Percentiles rank a stretch among this genome's conserved stretches.
These are phyloP conservation scores for Tachypleus tridentatus DNA, from an alignment of 1,140 invertebrate species.

Conservation along the genomic window DNA sequence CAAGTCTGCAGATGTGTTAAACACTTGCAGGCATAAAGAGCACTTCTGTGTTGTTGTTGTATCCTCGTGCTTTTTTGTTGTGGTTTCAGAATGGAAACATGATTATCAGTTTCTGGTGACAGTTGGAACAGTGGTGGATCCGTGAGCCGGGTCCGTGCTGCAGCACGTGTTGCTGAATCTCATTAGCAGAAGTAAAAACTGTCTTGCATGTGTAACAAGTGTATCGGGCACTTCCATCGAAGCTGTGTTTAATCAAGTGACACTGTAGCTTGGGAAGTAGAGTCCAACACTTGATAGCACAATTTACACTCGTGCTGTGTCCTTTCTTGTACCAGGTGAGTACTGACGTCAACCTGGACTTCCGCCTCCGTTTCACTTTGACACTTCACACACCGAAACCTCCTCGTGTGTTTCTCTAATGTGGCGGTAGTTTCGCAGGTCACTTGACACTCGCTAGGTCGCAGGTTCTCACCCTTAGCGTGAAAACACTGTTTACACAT, in stretches of 20 bases:
- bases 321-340: constrained; percentile 43
- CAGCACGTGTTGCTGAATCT: constrained; percentile 65
- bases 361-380: constrained; percentile 49
- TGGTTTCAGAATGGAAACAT: constrained; percentile 32
- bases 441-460: constrained; percentile 44
- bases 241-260: constrained; percentile 86
- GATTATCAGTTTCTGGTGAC: constrained; percentile 75
- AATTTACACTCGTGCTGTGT: constrained; percentile 54
- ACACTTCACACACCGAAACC: constrained; percentile 57
- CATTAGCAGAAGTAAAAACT: constrained; percentile 63
- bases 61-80: constrained; percentile 25
- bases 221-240: constrained; percentile 63
- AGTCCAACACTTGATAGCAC: constrained; percentile 53
- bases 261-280: constrained; percentile 67
- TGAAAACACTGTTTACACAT: constrained; percentile 52
- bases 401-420: constrained; percentile 43
- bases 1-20: constrained; percentile 21
- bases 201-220: constrained; percentile 77
- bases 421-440: constrained; percentile 43
- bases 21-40: constrained; percentile 26
- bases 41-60: constrained; percentile 26
- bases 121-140: constrained; percentile 70
- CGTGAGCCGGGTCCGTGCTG: constrained; percentile 63
- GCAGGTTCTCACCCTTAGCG: constrained; percentile 28
- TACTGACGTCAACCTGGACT: constrained; percentile 49